A percentile compares a stretch with the other conserved stretches of the same genome.
Evolutionary conservation across 2,113 vertebrate species (phyloP).

Genomic region (Oryzias melastigma): DNA sequence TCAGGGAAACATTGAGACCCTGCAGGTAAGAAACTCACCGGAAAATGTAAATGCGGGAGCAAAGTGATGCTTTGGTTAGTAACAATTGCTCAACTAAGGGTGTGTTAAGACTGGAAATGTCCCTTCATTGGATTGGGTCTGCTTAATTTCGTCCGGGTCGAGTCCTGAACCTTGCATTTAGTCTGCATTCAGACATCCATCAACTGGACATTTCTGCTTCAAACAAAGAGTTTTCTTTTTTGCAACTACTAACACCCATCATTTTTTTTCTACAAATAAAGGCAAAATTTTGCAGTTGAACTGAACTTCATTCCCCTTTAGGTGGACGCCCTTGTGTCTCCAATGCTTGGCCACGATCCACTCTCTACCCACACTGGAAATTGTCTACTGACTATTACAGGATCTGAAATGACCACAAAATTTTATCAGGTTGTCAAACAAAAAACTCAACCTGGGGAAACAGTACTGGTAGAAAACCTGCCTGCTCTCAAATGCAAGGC

Average conservation of each 20-base stretch:
- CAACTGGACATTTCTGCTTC: too few relatives aligned
- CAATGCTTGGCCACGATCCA: slow-evolving; percentile 48
- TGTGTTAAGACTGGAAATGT: too few relatives aligned
- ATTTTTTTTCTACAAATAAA: too few relatives aligned
- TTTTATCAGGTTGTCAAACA: slow-evolving; percentile 26
- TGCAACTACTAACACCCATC: too few relatives aligned
- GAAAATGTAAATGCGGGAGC: too few relatives aligned
- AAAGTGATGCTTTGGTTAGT: too few relatives aligned
- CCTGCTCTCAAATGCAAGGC: slow-evolving; percentile 16
- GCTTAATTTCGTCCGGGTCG: too few relatives aligned
- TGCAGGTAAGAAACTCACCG: slow-evolving; percentile 1
- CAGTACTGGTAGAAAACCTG: slow-evolving; percentile 32
- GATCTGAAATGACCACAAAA: slow-evolving; percentile 22
- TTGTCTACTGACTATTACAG: slow-evolving; percentile 3
- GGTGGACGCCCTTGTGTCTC: slow-evolving; percentile 62
- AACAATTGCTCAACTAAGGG: too few relatives aligned
- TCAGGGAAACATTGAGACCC: not conserved
- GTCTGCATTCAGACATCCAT: too few relatives aligned
- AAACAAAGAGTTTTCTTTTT: too few relatives aligned
- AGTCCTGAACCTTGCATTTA: too few relatives aligned
- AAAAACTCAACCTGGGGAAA: slow-evolving; percentile 24
- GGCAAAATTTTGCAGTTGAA: not conserved
- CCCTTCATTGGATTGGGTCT: too few relatives aligned
- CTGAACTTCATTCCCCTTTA: not conserved
- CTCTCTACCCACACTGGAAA: slow-evolving; percentile 49